A percentile compares a stretch with the other conserved stretches of the same genome.
phyloP scores from a whole-genome alignment of 2,113 vertebrate genomes.

The Cnemophilus loriae region DNA sequence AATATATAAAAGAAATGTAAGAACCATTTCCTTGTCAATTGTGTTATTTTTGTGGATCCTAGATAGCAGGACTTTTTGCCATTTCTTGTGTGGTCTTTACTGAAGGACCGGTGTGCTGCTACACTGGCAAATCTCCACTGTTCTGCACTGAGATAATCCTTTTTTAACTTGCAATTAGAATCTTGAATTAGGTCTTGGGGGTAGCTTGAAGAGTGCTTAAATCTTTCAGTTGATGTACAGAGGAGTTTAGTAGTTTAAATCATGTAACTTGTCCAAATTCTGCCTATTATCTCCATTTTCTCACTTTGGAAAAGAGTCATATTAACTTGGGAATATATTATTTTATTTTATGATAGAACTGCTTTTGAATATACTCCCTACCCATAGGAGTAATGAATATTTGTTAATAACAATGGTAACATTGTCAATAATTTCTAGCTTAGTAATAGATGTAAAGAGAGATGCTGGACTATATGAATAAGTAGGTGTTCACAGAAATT shows the following conservation, averaged over 20 bases:
- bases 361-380: background rate
- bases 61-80: background rate
- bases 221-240: background rate
- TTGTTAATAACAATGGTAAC: background rate
- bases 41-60: background rate
- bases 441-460: background rate
- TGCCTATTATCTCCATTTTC: background rate
- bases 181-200: background rate
- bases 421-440: background rate
- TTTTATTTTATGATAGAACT: background rate
- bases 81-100: fast-evolving
- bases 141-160: background rate
- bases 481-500: background rate
- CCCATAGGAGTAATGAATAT: background rate
- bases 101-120: background rate
- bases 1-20: background rate
- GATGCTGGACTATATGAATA: background rate
- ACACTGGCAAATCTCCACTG: background rate
- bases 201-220: background rate
- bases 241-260: background rate
- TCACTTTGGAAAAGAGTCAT: background rate
- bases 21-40: background rate
- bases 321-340: background rate
- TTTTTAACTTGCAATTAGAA: background rate
- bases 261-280: fast-evolving